A percentile compares a stretch with the other conserved stretches of the same genome.
phyloP scores from a whole-genome alignment of 2,113 vertebrate species.

The Pycnonotus jocosus region DNA sequence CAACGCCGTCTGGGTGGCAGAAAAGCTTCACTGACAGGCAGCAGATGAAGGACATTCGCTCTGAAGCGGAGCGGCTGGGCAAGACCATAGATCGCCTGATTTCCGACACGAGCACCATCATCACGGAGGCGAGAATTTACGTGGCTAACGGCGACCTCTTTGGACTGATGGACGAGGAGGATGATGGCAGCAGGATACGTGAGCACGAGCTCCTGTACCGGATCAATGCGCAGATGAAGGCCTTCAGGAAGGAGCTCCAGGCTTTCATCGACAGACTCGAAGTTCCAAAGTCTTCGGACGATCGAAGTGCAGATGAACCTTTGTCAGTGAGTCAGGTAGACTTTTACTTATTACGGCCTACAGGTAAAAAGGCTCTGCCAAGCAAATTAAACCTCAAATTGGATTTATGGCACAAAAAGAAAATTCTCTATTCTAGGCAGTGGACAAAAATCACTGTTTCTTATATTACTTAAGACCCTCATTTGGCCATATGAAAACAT shows the following conservation, averaged over 20 bases:
- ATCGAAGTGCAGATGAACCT: conserved; percentile 87
- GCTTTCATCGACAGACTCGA: conserved; percentile 95
- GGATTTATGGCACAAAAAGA: background rate
- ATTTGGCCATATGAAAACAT: background rate
- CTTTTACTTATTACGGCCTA: conserved; percentile 71
- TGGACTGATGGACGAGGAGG: conserved; percentile 91
- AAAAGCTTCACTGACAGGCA: conserved; percentile 93
- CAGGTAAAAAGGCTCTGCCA: conserved; percentile 61
- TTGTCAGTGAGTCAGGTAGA: conserved; percentile 95
- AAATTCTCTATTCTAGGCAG: background rate
- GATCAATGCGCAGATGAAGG: conserved; percentile 98
- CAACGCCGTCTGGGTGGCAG: conserved; percentile 81
- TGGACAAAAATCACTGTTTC: background rate
- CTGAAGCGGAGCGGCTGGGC: conserved; percentile 92
- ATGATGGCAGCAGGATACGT: conserved; percentile 91
- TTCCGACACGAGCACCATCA: conserved; percentile 95
- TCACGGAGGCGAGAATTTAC: conserved; percentile 91
- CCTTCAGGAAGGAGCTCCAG: conserved; percentile 96
- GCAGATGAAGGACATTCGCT: conserved; percentile 96
- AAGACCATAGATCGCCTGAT: conserved; percentile 97
- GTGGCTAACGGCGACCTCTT: conserved; percentile 93
- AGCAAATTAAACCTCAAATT: background rate
- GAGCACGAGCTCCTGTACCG: conserved; percentile 97
- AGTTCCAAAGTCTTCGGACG: conserved; percentile 91
- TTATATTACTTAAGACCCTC: background rate